Evolutionary conservation across 2,113 vertebrate genomes (phyloP), one percentile per base, ranked within the genome.

Genomic region (Zosterops japonicus): DNA sequence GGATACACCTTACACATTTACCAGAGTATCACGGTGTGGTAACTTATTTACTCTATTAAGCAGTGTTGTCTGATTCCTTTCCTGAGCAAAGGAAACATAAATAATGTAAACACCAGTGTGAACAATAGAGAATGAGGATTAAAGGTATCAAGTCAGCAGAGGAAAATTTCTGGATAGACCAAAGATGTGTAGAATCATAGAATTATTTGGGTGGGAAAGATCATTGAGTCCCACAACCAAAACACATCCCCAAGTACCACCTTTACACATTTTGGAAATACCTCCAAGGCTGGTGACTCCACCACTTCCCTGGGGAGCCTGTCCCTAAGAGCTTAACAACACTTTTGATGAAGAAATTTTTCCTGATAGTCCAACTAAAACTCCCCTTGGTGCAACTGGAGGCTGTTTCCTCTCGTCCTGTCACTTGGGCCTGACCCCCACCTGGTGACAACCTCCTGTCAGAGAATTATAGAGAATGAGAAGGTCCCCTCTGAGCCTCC

Each of bases 31-130:
- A 69, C 18, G 15, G 74, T 33, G 12, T 47, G 56, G 19, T 78
- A 96, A 92, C 72, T 31, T 14, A 31, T 70, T 90, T 86, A 95
- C 50, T 83, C 75, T 83, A 53, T 83, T 67, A 93, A 93, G 39
- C 55, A 63, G 31, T 11, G 46, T 33, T 80, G 36, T 50, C 65
- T 4, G 14, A 95, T 82, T 82, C 52, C 60, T 65, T 75, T 87
- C 39, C 65, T 80, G 52, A 95, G 78, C 65, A 86, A 83, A 85
- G 52, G 33, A 64, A 90, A 83, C 27, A 72, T 61, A 83, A 90
- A 90, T 86, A 87, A 88, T 8, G 59, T 19, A 39, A 90, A 80
- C 31, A 47, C 9, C 59, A 59, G 55, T 2, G 21, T 67, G 46
- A 61, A 44, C 46, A 91, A 42, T 1, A 57, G 69, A 68, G 25